phyloP scores from a whole-genome alignment of 2,113 vertebrate genomes.

The Brevimyrus niger region DNA sequence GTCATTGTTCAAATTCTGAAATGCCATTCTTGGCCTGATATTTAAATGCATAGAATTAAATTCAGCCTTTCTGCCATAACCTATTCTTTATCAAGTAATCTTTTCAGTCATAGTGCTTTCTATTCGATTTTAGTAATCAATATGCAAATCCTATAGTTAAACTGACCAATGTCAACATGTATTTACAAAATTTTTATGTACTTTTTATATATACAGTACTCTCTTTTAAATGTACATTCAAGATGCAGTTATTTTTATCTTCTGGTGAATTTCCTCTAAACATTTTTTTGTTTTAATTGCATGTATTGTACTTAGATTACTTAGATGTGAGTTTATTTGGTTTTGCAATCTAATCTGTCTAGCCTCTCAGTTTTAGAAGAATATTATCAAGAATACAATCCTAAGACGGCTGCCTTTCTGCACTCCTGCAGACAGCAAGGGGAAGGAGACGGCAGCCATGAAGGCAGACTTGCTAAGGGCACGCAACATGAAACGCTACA shows the following conservation, averaged over 20 bases:
- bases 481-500: conserved; percentile 95
- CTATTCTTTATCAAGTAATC: neutral
- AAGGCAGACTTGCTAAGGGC: conserved; percentile 92
- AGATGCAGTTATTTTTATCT: neutral
- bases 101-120: neutral
- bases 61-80: neutral
- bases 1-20: neutral
- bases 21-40: neutral
- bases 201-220: neutral
- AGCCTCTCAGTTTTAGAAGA: neutral
- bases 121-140: neutral
- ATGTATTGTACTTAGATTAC: neutral
- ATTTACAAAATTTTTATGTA: neutral
- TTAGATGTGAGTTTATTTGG: neutral
- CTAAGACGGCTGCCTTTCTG: neutral
- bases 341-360: neutral
- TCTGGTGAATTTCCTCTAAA: neutral
- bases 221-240: neutral
- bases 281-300: neutral
- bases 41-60: neutral
- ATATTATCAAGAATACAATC: neutral
- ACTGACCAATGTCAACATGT: neutral
- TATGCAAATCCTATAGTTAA: neutral
- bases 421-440: conserved; percentile 69
- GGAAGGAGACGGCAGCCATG: conserved; percentile 91